These are phyloP conservation scores for Oeneis ivallda DNA, from an alignment of 2,888 invertebrate species.

Conservation along the genomic window DNA sequence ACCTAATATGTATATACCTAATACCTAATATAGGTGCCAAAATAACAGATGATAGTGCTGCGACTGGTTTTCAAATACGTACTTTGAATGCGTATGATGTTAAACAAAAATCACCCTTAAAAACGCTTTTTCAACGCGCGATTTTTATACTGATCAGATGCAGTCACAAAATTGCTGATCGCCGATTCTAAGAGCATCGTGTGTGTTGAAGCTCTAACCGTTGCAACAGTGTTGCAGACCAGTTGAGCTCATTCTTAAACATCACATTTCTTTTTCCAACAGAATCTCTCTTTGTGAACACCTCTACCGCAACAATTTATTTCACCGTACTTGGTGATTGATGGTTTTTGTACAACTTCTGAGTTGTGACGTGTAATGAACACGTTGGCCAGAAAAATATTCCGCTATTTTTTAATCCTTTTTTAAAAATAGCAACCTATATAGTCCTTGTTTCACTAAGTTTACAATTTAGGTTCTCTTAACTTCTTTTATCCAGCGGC, in stretches of 20 bases:
- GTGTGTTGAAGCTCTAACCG: background rate
- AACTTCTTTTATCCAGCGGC: no score
- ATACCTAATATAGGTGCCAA: no score
- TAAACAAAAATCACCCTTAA: no score
- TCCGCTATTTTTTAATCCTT: background rate
- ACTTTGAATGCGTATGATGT: no score
- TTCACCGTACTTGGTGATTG: conserved; percentile 4
- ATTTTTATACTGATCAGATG: no score
- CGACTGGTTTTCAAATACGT: no score
- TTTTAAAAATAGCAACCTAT: background rate
- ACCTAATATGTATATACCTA: no score
- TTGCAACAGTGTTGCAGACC: conserved; percentile 13
- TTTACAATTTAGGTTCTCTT: no score
- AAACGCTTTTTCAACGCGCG: no score
- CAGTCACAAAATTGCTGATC: background rate
- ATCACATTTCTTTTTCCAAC: conserved; percentile 7
- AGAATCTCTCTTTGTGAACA: background rate
- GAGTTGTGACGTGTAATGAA: conserved; percentile 8
- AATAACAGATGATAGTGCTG: no score
- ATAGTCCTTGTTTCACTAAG: no score
- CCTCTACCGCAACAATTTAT: conserved; percentile 3
- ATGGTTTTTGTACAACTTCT: background rate
- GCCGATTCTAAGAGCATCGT: background rate
- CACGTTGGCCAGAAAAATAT: background rate
- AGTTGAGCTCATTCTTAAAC: conserved; percentile 9